These are phyloP conservation scores for Oxygymnocypris stewartii DNA, from an alignment of 2,113 vertebrate species.

Conservation along the genomic window DNA sequence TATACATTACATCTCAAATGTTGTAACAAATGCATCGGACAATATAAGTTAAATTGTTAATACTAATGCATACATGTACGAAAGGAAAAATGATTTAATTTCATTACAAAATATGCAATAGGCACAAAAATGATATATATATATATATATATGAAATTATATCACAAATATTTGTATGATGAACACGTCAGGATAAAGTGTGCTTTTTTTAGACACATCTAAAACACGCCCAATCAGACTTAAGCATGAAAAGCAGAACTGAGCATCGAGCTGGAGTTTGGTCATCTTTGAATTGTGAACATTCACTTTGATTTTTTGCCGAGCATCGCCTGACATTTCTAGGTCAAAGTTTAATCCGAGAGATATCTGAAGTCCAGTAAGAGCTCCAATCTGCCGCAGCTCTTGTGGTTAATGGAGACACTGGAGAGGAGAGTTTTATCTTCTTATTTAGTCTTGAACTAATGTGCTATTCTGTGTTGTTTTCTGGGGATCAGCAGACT, in stretches of 20 bases:
- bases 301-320: conserved; percentile 32
- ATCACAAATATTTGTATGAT: not conserved
- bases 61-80: not conserved
- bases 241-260: not conserved
- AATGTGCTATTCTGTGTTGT: conserved; percentile 19
- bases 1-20: not conserved
- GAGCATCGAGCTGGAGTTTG: not conserved
- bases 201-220: not conserved
- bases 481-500: not conserved
- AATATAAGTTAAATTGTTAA: not conserved
- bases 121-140: not conserved
- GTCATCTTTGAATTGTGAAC: not conserved
- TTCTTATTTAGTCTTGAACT: conserved; percentile 35
- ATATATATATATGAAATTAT: not conserved
- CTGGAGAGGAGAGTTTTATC: not conserved
- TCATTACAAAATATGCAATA: not conserved
- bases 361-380: not conserved
- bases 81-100: not conserved
- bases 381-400: conserved; percentile 3
- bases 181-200: not conserved
- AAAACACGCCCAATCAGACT: not conserved
- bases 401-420: conserved; percentile 12
- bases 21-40: not conserved
- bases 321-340: conserved; percentile 63
- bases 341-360: conserved; percentile 51